A percentile compares a stretch with the other conserved stretches of the same genome.
These are phyloP conservation scores for Torymus tubicola DNA, from an alignment of 2,888 invertebrate species.

Conservation along the genomic window DNA sequence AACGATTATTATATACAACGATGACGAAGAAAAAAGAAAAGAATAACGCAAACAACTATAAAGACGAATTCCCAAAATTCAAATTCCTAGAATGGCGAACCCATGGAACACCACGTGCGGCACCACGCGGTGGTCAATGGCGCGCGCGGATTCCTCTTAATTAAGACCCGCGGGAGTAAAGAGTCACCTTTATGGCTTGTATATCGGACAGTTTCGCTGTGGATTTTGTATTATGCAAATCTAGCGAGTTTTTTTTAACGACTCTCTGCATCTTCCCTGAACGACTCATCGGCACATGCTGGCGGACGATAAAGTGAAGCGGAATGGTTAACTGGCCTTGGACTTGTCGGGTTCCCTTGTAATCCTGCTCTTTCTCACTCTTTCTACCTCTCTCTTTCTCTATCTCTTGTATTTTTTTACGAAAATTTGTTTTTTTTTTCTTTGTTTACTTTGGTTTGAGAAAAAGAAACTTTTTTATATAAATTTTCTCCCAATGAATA, in stretches of 20 bases:
- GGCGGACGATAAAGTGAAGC: slow-evolving; percentile 20
- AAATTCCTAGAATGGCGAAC: slow-evolving; percentile 31
- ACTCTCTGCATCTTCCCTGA: not conserved
- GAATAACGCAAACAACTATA: not conserved
- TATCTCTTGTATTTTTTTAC: too few species aligned
- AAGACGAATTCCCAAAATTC: slow-evolving; percentile 12
- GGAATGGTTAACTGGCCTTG: not conserved
- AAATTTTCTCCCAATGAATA: too few species aligned
- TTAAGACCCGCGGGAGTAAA: slow-evolving; percentile 41
- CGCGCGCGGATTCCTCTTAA: slow-evolving; percentile 25
- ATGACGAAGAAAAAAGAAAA: slow-evolving; percentile 12
- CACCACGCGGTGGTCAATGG: not conserved
- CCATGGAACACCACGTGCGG: too few species aligned
- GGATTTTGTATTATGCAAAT: slow-evolving; percentile 50
- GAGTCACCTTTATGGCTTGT: slow-evolving; percentile 44
- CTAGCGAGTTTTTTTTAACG: slow-evolving; percentile 24
- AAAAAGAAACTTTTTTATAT: too few species aligned
- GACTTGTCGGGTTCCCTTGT: too few species aligned
- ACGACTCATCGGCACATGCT: not conserved
- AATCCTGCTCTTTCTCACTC: too few species aligned
- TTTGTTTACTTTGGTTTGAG: too few species aligned
- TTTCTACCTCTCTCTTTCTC: too few species aligned
- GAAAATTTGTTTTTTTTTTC: too few species aligned
- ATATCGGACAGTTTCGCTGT: slow-evolving; percentile 29
- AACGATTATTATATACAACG: slow-evolving; percentile 32